Base-by-base conservation (phyloP, 1,140 invertebrate genomes). In the Meteorus sp. region DNA sequence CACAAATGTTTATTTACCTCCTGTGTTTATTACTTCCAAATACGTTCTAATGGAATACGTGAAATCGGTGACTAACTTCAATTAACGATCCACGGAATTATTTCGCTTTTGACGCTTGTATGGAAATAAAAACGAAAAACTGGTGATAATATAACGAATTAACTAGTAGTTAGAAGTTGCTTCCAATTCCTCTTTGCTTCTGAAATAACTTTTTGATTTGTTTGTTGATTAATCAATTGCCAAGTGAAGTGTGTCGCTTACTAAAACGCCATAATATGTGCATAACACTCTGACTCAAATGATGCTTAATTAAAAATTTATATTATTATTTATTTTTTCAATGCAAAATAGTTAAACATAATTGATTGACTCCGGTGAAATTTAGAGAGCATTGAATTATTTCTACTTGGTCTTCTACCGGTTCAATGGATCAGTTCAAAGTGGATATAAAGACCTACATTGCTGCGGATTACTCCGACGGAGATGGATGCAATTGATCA, bases 321-420 rank as follows among this genome's bases (percentile, higher is more conserved):
- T n/a, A n/a, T n/a, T n/a, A n/a, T n/a, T n/a, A n/a, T n/a, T n/a
- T n/a, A n/a, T n/a, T 47, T 47, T 8, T 48, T 48, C 6, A 48
- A 48, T 27, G 22, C 20, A 47, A 27, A 47, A 47, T 25, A 47
- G 27, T 9, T 45, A 47, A 48, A 29, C n/a, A 48, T 27, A 17
- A 33, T 50, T 47, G 20, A 23, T 48, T 50, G 27, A 50, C 47
- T 50, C 47, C 47, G 27, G 47, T 17, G 33, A 33, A 50, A 33
- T 50, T 29, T 27, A 48, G 47, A n/a, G n/a, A 50, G 4, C 15
- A 20, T 50, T 50, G 23, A 39, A n/a, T 48, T 48, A 33, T 50
- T 8, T 25, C 15, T 29, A 50, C 47, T 50, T n/a, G 47, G 47
- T 50, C 47, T 50, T 50, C 47, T 50, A 50, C 47, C 23, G n/a